Conservation (phyloP, 1,140 invertebrate genomes). For the Sycobia sp. region DNA sequence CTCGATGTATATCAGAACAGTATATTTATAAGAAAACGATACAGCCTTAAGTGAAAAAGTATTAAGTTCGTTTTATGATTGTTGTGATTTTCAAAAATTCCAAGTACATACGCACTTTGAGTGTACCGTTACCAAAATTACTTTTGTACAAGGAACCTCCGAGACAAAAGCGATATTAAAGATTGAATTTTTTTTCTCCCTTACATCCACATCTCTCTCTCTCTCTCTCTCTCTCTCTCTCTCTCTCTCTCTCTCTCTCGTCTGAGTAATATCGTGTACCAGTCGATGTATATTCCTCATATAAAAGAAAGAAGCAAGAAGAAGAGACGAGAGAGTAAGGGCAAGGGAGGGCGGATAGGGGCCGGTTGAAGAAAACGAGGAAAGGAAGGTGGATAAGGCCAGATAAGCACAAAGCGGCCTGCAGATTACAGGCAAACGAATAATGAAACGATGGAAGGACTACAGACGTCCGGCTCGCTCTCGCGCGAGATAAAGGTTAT, state of each 20-base stretch:
- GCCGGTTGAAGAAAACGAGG: constrained; percentile 21
- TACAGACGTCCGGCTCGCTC: constrained; percentile 18
- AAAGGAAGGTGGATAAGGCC: constrained; percentile 20
- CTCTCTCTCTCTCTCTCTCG: constrained; percentile 1
- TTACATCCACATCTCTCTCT: constrained; percentile 13
- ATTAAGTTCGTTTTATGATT: too few species aligned
- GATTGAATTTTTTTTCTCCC: constrained; percentile 23
- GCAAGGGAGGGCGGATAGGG: too few species aligned
- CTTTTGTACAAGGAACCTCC: neutral
- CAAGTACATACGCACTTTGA: neutral
- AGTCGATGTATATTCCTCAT: constrained; percentile 13
- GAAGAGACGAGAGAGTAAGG: neutral
- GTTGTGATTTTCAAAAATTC: constrained; percentile 7
- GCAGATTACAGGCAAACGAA: constrained; percentile 32
- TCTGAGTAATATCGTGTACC: constrained; percentile 22
- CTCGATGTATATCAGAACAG: too few species aligned
- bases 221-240: constrained; percentile 1
- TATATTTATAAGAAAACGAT: too few species aligned
- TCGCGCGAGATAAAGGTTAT: constrained; percentile 17
- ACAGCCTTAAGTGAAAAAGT: too few species aligned
- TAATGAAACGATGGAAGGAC: constrained; percentile 24
- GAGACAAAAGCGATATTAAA: constrained; percentile 20
- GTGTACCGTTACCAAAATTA: constrained; percentile 18
- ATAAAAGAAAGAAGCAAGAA: neutral
- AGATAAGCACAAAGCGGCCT: constrained; percentile 23